These are phyloP conservation scores for Tragelaphus oryx DNA, from an alignment of 2,797 vertebrate species.

Conservation along the genomic window DNA sequence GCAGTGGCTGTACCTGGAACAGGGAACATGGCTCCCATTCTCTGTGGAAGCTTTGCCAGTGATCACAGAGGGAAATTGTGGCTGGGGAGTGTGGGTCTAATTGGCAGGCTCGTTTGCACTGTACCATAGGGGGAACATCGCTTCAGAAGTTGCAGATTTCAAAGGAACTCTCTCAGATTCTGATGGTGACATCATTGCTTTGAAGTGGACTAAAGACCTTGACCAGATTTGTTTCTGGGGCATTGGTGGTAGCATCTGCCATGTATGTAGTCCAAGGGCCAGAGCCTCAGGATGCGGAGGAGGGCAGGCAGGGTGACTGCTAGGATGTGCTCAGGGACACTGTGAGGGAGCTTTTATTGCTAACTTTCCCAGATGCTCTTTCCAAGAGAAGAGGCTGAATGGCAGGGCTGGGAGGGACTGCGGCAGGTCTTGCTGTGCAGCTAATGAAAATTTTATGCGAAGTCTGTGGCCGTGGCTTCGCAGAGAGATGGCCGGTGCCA, in stretches of 20 bases:
- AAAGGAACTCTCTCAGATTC: neutral
- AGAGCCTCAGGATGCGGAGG: neutral
- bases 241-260: neutral
- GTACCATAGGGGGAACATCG: neutral
- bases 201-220: neutral
- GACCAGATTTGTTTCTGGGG: neutral
- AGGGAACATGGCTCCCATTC: accelerated
- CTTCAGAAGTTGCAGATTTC: neutral
- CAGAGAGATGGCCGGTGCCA: neutral
- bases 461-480: neutral
- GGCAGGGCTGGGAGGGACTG: neutral
- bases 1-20: neutral
- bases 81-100: neutral
- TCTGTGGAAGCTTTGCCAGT: neutral
- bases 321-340: neutral
- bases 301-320: neutral
- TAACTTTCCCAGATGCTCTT: neutral
- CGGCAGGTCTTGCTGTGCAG: neutral
- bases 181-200: neutral
- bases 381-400: neutral
- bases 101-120: neutral
- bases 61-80: neutral
- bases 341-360: neutral
- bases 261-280: neutral
- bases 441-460: conserved; percentile 5